Base-by-base conservation (phyloP, 1,140 invertebrate genomes). In the Drosophila aff. region DNA sequence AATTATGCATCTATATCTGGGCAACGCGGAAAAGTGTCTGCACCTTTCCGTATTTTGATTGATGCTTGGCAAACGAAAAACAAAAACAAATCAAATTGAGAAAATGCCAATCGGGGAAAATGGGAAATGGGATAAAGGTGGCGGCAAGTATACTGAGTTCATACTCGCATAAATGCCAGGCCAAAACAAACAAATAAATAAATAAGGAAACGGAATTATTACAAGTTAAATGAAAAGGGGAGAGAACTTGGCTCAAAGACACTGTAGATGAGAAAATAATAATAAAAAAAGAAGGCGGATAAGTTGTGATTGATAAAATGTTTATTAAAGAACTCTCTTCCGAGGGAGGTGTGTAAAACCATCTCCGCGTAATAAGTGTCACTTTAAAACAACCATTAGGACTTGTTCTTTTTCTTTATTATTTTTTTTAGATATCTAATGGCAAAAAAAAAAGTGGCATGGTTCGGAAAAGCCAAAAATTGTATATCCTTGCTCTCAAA, bases 171-270 rank as follows among this genome's bases (percentile, higher is more conserved):
- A 68, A 68, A 76, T 67, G 61, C 36, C 33, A 11, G 4, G 52
- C 55, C 31, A 69, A 77, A 63, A 71, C 59, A 78, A 78, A 59
- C 44, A 78, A 63, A 71, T 78, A 76, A 76, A 83, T 76, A 85
- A 85, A 53, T 74, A 66, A 55, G 47, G 44, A 73, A 78, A 79
- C 44, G 80, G 38, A 78, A 78, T 86, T 69, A 84, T 77, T 78
- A 69, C 58, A 74, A 66, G 58, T 47, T 59, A 59, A 59, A 57
- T 68, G 26, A 49, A 36, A 47, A n/a, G n/a, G 16, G 18, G 31
- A 26, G 3, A 47, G 21, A 33, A 28, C 50, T 36, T 21, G 28
- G 15, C 18, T 15, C 28, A 36, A 15, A 55, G 33, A 55, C 11
- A 44, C 28, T 21, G 60, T 26, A 16, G 7, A 52, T 65, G 47